Percentiles rank a stretch among this genome's conserved stretches.
These are phyloP conservation scores for Propithecus deckenii DNA, from an alignment of 2,797 vertebrate genomes.

Conservation along the genomic window DNA sequence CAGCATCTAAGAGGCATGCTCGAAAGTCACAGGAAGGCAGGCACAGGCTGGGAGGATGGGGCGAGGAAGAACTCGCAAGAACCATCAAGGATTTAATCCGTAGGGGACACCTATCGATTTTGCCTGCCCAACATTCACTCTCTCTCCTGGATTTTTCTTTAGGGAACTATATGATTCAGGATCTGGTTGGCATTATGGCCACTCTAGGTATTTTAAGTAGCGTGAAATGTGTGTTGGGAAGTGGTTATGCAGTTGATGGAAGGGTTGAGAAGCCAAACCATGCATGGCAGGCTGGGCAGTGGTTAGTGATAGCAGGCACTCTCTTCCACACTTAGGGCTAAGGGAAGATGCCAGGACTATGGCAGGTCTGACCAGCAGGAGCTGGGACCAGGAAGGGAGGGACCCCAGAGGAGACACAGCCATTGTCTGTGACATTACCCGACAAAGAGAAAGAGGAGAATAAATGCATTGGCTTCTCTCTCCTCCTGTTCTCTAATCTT, in stretches of 20 bases:
- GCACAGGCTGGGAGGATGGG: neutral
- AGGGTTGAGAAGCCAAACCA: neutral
- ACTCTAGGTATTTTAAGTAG: neutral
- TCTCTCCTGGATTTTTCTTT: neutral
- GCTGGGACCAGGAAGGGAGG: neutral
- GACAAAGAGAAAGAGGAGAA: neutral
- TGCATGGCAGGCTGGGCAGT: fast-evolving
- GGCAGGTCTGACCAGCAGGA: neutral
- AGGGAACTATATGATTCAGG: neutral
- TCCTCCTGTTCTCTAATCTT: neutral
- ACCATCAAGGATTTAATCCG: neutral
- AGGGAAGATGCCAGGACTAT: neutral
- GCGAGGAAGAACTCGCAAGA: neutral
- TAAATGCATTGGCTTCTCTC: neutral
- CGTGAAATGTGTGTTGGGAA: neutral
- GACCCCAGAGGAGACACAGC: neutral
- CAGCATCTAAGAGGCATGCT: too few relatives aligned
- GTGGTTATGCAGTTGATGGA: neutral
- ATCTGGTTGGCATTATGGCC: neutral
- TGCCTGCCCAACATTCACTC: neutral
- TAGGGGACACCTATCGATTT: neutral
- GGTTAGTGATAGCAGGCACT: neutral
- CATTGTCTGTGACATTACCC: neutral
- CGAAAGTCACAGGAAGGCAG: neutral
- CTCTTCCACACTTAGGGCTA: neutral